A percentile compares a stretch with the other conserved stretches of the same genome.
These are phyloP conservation scores for Coelopa frigida DNA, from an alignment of 1,140 invertebrate species.

Conservation along the genomic window DNA sequence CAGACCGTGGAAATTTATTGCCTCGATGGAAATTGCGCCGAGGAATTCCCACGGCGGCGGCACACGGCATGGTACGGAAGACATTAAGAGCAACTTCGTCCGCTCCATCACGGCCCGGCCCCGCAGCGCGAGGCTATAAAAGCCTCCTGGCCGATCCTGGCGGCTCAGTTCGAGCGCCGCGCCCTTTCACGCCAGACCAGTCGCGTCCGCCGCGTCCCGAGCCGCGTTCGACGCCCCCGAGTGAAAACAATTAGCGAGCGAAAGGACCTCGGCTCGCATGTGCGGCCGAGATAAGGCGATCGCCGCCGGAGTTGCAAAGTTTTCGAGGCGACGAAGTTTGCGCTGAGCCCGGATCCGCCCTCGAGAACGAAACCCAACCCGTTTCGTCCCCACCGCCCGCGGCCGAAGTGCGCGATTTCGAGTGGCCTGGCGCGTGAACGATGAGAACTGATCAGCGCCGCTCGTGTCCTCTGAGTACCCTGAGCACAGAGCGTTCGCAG, in stretches of 20 bases:
- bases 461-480: constrained; percentile 36
- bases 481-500: constrained; percentile 24
- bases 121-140: constrained; percentile 33
- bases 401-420: not conserved
- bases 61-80: constrained; percentile 34
- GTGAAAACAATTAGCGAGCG: no score
- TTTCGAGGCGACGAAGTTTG: not conserved
- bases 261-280: no score
- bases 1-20: not conserved
- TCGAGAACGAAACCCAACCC: not conserved
- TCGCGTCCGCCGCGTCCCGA: no score
- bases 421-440: constrained; percentile 20
- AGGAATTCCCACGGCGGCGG: constrained; percentile 2
- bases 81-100: constrained; percentile 25
- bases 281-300: no score
- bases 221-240: no score
- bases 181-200: no score
- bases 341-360: not conserved
- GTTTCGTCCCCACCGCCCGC: not conserved
- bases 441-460: constrained; percentile 41
- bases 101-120: not conserved
- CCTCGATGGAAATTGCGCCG: constrained; percentile 4
- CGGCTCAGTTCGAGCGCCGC: constrained; percentile 1
- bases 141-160: constrained; percentile 12
- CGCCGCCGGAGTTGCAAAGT: no score